Evolutionary conservation across 1,140 invertebrate genomes (phyloP).

Genomic region (Hycleus phaleratus): DNA sequence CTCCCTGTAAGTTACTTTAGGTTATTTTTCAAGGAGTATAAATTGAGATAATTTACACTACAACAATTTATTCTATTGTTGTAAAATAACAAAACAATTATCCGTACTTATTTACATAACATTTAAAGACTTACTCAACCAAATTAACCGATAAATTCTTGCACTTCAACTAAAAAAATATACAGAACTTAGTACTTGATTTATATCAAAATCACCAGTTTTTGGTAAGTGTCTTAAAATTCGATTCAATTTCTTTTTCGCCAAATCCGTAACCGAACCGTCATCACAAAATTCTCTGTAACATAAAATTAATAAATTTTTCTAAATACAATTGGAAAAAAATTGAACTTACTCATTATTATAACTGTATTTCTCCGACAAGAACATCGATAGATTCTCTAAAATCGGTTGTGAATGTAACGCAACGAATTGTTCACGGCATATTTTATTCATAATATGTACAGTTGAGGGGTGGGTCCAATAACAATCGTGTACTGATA

Average conservation of each 20-base stretch:
- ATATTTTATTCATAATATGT: slow-evolving; percentile 86
- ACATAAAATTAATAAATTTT: slow-evolving; percentile 23
- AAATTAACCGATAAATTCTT: no score
- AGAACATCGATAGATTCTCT: slow-evolving; percentile 74
- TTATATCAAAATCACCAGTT: slow-evolving; percentile 68
- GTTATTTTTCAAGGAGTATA: no score
- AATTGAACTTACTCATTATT: slow-evolving; percentile 45
- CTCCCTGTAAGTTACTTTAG: no score
- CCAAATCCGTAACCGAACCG: slow-evolving; percentile 43
- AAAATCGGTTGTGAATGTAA: slow-evolving; percentile 90
- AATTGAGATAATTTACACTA: no score
- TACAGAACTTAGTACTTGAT: slow-evolving; percentile 63
- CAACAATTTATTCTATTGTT: no score
- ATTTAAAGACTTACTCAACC: no score
- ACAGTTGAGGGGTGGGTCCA: slow-evolving; percentile 94
- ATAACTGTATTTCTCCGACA: slow-evolving; percentile 60
- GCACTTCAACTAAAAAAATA: slow-evolving; percentile 72
- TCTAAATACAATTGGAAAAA: background rate
- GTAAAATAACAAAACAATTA: no score
- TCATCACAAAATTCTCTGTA: slow-evolving; percentile 48
- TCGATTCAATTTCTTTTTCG: slow-evolving; percentile 54
- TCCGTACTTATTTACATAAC: no score
- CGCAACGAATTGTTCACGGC: slow-evolving; percentile 91
- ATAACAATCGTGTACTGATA: slow-evolving; percentile 97
- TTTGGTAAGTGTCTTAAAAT: slow-evolving; percentile 55